These are phyloP conservation scores for Orycteropus afer DNA, from an alignment of 2,113 vertebrate genomes.

Conservation along the genomic window DNA sequence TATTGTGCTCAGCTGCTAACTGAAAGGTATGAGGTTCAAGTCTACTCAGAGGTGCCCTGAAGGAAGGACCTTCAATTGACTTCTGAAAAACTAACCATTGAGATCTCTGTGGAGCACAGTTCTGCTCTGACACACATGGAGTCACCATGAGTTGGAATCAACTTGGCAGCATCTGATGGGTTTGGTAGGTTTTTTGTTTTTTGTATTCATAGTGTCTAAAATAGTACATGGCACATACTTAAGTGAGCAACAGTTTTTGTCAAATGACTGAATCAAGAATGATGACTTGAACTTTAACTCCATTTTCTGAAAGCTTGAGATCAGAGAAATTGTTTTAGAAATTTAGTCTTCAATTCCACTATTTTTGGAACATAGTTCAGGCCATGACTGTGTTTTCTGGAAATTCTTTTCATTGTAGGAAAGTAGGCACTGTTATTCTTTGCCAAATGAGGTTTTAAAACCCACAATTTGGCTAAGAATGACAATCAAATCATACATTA, in stretches of 20 bases:
- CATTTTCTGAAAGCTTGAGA: conserved; percentile 43
- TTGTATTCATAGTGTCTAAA: neutral
- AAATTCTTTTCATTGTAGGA: conserved; percentile 30
- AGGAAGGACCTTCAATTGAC: neutral
- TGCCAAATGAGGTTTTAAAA: conserved; percentile 48
- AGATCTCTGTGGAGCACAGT: neutral
- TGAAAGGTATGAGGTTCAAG: neutral
- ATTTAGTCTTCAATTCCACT: neutral
- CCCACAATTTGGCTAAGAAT: conserved; percentile 50
- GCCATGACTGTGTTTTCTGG: conserved; percentile 27
- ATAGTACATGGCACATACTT: neutral
- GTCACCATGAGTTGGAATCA: no score
- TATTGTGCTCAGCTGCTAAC: neutral
- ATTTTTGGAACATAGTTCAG: neutral
- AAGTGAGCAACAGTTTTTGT: neutral
- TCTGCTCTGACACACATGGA: no score
- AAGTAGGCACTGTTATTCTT: conserved; percentile 25
- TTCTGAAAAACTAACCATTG: neutral
- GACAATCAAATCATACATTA: conserved; percentile 53
- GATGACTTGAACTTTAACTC: neutral
- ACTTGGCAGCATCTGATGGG: no score
- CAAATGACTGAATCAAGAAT: neutral
- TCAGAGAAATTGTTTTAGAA: conserved; percentile 26
- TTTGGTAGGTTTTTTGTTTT: neutral
- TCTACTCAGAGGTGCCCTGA: neutral